phyloP scores from a whole-genome alignment of 2,113 vertebrate species.

The Onychostruthus taczanowskii region DNA sequence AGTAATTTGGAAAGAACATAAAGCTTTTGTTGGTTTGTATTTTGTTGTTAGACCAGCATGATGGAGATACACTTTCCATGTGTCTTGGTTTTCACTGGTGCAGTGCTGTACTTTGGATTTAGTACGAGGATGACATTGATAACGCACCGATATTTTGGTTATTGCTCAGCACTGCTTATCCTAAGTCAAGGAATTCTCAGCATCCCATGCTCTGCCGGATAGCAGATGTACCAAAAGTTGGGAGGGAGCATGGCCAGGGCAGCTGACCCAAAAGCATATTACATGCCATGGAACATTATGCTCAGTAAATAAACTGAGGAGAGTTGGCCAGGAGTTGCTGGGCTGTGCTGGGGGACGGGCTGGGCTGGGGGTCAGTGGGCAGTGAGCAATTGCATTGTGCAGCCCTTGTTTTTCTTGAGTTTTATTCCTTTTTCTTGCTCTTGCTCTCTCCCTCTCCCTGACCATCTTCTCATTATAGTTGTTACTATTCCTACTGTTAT shows the following conservation, averaged over 20 bases:
- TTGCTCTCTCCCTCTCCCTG: accelerated
- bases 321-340: neutral
- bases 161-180: neutral
- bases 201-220: neutral
- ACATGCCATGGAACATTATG: neutral
- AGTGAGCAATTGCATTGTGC: neutral
- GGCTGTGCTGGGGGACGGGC: neutral
- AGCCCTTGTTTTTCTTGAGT: neutral
- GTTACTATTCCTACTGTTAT: neutral
- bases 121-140: neutral
- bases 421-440: neutral
- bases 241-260: neutral
- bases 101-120: neutral
- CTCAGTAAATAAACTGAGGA: neutral
- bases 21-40: neutral
- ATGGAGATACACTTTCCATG: neutral
- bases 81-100: neutral
- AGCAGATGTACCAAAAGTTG: neutral
- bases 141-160: neutral
- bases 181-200: neutral
- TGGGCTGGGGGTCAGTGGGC: neutral
- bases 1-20: neutral
- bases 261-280: neutral
- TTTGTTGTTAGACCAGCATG: neutral
- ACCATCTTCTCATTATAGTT: neutral